phyloP scores from a whole-genome alignment of 2,797 vertebrate species.

The Cossypha heuglini region DNA sequence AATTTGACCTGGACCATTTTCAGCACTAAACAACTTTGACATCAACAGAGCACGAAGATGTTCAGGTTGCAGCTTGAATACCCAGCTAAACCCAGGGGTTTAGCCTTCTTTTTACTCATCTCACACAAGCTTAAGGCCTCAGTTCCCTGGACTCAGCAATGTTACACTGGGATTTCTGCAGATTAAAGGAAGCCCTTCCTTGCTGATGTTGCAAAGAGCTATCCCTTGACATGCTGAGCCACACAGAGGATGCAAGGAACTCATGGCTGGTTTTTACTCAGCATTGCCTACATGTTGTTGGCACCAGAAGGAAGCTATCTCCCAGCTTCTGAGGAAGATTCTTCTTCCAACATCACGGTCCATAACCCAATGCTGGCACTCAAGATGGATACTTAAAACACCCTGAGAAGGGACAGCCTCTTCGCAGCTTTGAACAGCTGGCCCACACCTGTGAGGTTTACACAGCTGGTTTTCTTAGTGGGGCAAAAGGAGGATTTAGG shows the following conservation, averaged over 20 bases:
- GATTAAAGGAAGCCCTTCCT: not conserved
- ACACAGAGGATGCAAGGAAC: not conserved
- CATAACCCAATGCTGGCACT: not conserved
- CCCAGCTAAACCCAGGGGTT: not conserved
- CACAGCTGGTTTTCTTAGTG: not conserved
- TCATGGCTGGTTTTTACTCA: accelerated
- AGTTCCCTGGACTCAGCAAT: not conserved
- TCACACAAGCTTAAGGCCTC: not conserved
- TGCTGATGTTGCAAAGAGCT: not conserved
- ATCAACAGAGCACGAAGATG: not conserved
- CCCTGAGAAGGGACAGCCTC: not conserved
- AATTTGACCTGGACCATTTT: not conserved
- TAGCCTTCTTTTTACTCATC: not conserved
- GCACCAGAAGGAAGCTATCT: not conserved
- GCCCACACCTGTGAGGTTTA: not conserved
- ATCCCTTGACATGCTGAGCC: not conserved
- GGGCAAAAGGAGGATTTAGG: not conserved
- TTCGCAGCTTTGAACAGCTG: not conserved
- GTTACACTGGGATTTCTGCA: too few relatives aligned
- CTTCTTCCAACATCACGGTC: not conserved
- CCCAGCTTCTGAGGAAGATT: not conserved
- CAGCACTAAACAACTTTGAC: not conserved
- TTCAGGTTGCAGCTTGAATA: accelerated
- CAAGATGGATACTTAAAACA: not conserved
- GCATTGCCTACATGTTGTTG: not conserved